Conservation (phyloP, 2,797 vertebrate genomes). For the Sebastolobus altivelis region DNA sequence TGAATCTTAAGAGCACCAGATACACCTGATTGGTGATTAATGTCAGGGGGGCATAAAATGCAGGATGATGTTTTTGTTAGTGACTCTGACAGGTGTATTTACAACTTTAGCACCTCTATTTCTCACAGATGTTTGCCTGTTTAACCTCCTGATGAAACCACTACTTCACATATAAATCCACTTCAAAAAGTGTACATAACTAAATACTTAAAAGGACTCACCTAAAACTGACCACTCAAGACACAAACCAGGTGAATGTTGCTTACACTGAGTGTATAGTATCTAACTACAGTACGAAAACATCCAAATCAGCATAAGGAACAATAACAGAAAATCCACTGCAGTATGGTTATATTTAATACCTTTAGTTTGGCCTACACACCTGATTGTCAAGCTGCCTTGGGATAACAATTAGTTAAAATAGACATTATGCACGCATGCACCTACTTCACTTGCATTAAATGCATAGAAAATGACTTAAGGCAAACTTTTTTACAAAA, state of each 20-base stretch:
- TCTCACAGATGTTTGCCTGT: conserved; percentile 3
- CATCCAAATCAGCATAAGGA: neutral
- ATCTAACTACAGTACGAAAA: neutral
- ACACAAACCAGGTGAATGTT: neutral
- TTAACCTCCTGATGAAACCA: neutral
- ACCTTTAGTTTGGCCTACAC: neutral
- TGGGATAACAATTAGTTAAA: neutral
- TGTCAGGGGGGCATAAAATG: neutral
- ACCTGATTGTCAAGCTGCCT: neutral
- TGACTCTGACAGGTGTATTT: conserved; percentile 1
- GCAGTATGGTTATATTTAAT: neutral
- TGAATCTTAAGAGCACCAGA: neutral
- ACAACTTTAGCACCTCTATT: neutral
- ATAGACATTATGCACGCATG: neutral
- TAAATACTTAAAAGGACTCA: neutral
- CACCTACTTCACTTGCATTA: neutral
- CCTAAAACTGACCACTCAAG: neutral
- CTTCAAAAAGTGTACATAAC: neutral
- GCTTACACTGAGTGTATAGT: neutral
- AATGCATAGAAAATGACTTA: neutral
- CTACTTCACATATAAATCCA: neutral
- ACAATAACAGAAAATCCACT: neutral
- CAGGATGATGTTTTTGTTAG: neutral
- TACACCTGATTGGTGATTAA: neutral
- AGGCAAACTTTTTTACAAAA: neutral